phyloP scores from a whole-genome alignment of 2,797 vertebrate genomes.

The Serranus cabrilla region DNA sequence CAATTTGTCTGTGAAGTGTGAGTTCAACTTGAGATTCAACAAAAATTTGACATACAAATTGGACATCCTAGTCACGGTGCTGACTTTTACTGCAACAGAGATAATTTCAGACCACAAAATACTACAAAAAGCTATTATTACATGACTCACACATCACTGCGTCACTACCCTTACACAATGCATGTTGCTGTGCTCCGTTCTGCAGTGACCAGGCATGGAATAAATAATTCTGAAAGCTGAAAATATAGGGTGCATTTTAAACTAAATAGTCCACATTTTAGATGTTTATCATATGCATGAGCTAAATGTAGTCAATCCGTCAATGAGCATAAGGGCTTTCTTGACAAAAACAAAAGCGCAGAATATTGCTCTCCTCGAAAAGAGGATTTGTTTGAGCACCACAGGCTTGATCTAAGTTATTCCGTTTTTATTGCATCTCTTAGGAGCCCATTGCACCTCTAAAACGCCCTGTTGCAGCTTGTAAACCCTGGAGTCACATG shows the following conservation, averaged over 20 bases:
- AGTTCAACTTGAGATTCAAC: too few relatives aligned
- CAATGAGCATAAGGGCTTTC: not conserved
- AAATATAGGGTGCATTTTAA: not conserved
- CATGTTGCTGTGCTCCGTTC: too few relatives aligned
- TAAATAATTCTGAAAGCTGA: not conserved
- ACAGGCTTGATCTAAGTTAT: conserved; percentile 18
- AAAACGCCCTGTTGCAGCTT: conserved; percentile 39
- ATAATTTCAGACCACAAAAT: too few relatives aligned
- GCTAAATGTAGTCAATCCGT: not conserved
- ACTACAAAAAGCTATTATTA: too few relatives aligned
- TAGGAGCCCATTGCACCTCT: not conserved
- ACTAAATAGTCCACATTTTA: not conserved
- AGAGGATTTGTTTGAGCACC: conserved; percentile 9
- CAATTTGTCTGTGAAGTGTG: too few relatives aligned
- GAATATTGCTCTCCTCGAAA: not conserved
- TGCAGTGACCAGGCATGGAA: too few relatives aligned
- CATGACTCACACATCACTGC: too few relatives aligned
- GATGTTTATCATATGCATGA: not conserved
- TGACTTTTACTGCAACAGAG: too few relatives aligned
- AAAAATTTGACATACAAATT: too few relatives aligned
- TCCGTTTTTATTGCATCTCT: conserved; percentile 23
- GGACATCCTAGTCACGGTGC: too few relatives aligned
- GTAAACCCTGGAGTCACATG: conserved; percentile 42
- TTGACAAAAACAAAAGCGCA: not conserved
- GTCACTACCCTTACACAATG: too few relatives aligned